phyloP scores from a whole-genome alignment of 2,113 vertebrate species.

The Pristiophorus japonicus region DNA sequence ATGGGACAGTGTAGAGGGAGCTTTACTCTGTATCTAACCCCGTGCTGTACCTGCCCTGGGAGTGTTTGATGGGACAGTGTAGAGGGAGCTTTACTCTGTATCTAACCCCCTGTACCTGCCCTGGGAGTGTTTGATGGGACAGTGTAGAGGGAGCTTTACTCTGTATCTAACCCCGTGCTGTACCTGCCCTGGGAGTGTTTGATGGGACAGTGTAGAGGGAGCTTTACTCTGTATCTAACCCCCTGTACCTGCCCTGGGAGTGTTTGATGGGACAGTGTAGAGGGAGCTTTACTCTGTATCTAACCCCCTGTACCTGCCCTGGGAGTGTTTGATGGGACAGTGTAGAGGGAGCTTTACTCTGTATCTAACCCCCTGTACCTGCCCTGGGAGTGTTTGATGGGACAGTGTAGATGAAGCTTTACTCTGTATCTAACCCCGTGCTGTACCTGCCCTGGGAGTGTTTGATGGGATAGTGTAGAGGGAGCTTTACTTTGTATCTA shows the following conservation, averaged over 20 bases:
- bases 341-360: not conserved
- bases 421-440: not conserved
- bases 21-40: not conserved
- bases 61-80: not conserved
- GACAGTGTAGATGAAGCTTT: not conserved
- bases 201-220: not conserved
- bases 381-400: not conserved
- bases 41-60: not conserved
- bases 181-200: not conserved
- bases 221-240: not conserved
- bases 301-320: not conserved
- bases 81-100: not conserved
- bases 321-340: not conserved
- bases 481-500: not conserved
- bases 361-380: not conserved
- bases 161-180: not conserved
- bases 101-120: not conserved
- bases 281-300: not conserved
- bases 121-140: not conserved
- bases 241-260: not conserved
- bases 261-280: not conserved
- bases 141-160: not conserved
- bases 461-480: not conserved
- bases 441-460: not conserved
- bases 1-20: not conserved